Conservation (phyloP, 2,888 invertebrate species). For the Portevinia maculata region DNA sequence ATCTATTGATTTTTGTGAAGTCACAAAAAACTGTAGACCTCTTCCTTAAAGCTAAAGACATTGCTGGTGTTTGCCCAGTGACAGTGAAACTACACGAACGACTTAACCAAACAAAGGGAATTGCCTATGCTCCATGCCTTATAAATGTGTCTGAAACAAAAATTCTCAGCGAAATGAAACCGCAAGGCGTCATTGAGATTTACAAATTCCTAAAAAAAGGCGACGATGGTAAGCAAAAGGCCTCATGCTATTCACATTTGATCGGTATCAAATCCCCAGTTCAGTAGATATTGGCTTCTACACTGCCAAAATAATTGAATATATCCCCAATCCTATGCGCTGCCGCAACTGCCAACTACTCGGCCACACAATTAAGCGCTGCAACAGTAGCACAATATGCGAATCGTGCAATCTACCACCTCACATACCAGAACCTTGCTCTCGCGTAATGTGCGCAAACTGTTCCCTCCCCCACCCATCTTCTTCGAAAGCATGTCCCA, state of each 20-base stretch:
- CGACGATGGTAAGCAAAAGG: constrained; percentile 7
- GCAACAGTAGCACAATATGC: neutral
- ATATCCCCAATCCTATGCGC: too few relatives aligned
- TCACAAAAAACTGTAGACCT: constrained; percentile 1
- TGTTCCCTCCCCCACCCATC: constrained; percentile 9
- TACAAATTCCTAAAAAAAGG: constrained; percentile 18
- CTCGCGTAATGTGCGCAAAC: constrained; percentile 1
- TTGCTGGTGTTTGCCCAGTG: constrained; percentile 7
- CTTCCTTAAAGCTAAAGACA: neutral
- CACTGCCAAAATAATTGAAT: too few relatives aligned
- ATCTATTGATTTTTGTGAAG: neutral
- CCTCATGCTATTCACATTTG: constrained; percentile 16
- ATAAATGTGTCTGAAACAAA: constrained; percentile 15
- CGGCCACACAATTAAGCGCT: too few relatives aligned
- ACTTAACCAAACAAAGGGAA: constrained; percentile 25
- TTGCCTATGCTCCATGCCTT: constrained; percentile 25
- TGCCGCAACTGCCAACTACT: too few relatives aligned
- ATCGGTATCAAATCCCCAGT: neutral
- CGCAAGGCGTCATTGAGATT: constrained; percentile 8
- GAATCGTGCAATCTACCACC: constrained; percentile 3
- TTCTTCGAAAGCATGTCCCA: constrained; percentile 4
- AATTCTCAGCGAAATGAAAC: constrained; percentile 29
- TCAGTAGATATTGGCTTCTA: too few relatives aligned
- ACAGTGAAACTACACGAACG: constrained; percentile 17
- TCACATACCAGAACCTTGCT: constrained; percentile 3